Percentiles rank a stretch among this genome's conserved stretches.
Evolutionary conservation across 2,797 vertebrate genomes (phyloP).

Genomic region (Erpetoichthys calabaricus): DNA sequence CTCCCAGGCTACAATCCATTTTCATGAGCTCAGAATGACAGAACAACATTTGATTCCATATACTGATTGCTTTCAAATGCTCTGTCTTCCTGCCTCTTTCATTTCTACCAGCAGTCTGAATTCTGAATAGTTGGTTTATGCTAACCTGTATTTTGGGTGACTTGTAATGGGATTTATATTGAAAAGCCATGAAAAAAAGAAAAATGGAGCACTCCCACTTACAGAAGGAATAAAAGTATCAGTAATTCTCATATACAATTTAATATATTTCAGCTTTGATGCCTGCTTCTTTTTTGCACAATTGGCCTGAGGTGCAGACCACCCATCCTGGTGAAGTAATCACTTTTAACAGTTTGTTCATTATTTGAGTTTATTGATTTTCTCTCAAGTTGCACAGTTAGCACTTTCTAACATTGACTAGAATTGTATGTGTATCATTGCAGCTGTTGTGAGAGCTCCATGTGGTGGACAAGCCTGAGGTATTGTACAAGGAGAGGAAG

Average conservation of each 20-base stretch:
- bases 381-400: constrained; percentile 4
- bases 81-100: background rate
- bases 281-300: constrained; percentile 4
- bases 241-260: constrained; percentile 1
- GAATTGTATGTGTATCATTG: constrained; percentile 2
- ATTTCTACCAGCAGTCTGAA: background rate
- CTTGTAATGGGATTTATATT: constrained; percentile 4
- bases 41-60: constrained; percentile 2
- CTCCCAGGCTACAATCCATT: constrained; percentile 2
- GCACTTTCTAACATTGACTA: constrained; percentile 3
- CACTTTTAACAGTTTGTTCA: constrained; percentile 14
- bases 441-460: background rate
- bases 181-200: constrained; percentile 6
- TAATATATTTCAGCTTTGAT: constrained; percentile 3
- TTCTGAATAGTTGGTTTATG: background rate
- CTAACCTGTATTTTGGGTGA: background rate
- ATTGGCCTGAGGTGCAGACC: background rate
- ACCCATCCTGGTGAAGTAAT: constrained; percentile 12
- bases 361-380: constrained; percentile 11
- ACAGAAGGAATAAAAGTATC: constrained; percentile 3
- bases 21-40: constrained; percentile 1
- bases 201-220: background rate
- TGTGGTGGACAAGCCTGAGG: too few species aligned
- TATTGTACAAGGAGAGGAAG: too few species aligned
- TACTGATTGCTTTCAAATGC: background rate